Conservation (phyloP, 2,797 vertebrate genomes). For the Okamejei kenojei region DNA sequence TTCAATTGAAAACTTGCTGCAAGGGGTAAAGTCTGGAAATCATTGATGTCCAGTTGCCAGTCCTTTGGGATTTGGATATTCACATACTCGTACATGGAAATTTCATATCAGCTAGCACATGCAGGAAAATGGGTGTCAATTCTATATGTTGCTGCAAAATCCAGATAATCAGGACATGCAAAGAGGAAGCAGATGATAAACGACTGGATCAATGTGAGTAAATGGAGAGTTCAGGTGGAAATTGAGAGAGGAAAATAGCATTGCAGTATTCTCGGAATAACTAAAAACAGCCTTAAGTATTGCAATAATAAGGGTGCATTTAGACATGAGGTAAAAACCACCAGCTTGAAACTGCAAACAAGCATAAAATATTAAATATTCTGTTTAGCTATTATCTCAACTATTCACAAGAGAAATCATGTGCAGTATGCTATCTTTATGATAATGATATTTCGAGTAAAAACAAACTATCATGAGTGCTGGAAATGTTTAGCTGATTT, state of each 20-base stretch:
- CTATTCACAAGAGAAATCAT: background rate
- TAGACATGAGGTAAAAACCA: background rate
- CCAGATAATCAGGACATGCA: background rate
- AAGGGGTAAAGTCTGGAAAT: too few species aligned
- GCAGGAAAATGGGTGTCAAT: too few species aligned
- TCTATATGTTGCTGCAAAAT: too few species aligned
- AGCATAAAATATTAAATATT: background rate
- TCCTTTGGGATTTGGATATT: too few species aligned
- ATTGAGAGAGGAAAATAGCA: background rate
- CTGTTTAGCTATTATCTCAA: background rate
- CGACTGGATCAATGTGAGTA: background rate
- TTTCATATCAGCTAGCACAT: too few species aligned
- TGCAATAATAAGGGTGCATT: background rate
- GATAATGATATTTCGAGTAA: too few species aligned
- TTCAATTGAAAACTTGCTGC: too few species aligned
- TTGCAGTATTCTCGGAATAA: background rate
- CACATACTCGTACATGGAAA: too few species aligned
- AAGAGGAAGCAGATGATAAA: background rate
- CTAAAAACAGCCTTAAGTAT: background rate
- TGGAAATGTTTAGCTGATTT: too few species aligned
- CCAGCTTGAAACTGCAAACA: background rate
- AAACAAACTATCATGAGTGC: too few species aligned
- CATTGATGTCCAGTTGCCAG: too few species aligned
- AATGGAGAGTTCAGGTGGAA: background rate
- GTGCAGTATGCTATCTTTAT: background rate